phyloP scores from a whole-genome alignment of 2,797 vertebrate species.

The Coilia nasus region DNA sequence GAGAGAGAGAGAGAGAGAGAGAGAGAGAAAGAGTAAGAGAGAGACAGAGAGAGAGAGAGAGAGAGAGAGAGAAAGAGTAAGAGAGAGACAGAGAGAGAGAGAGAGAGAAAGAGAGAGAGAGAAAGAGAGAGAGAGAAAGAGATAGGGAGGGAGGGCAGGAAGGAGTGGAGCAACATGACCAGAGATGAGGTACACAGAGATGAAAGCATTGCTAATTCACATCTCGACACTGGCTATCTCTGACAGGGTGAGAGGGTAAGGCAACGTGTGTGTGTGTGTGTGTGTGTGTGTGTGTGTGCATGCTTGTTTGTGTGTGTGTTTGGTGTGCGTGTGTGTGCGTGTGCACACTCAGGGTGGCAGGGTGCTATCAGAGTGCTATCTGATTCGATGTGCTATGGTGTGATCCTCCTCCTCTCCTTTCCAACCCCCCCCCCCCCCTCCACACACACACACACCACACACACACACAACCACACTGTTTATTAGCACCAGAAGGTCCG shows the following conservation, averaged over 20 bases:
- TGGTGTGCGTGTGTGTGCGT: neutral
- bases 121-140: neutral
- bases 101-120: neutral
- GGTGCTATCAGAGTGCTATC: neutral
- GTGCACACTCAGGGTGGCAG: neutral
- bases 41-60: too few relatives aligned
- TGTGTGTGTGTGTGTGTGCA: neutral
- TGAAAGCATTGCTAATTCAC: slow-evolving; percentile 8
- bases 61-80: neutral
- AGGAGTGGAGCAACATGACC: neutral
- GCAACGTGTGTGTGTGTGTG: slow-evolving; percentile 24
- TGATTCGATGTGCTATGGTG: slow-evolving; percentile 20
- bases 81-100: neutral
- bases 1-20: too few relatives aligned
- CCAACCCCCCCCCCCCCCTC: neutral
- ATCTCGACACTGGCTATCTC: neutral
- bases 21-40: too few relatives aligned
- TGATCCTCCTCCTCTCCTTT: neutral
- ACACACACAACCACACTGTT: slow-evolving; percentile 29
- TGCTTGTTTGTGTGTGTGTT: neutral
- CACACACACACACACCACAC: neutral
- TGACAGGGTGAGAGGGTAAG: neutral
- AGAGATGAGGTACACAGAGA: neutral
- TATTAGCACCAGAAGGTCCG: slow-evolving; percentile 49
- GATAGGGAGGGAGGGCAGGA: neutral